Evolutionary conservation across 2,113 vertebrate genomes (phyloP), one percentile per base, ranked within the genome.

Genomic region (Cacatua alba): DNA sequence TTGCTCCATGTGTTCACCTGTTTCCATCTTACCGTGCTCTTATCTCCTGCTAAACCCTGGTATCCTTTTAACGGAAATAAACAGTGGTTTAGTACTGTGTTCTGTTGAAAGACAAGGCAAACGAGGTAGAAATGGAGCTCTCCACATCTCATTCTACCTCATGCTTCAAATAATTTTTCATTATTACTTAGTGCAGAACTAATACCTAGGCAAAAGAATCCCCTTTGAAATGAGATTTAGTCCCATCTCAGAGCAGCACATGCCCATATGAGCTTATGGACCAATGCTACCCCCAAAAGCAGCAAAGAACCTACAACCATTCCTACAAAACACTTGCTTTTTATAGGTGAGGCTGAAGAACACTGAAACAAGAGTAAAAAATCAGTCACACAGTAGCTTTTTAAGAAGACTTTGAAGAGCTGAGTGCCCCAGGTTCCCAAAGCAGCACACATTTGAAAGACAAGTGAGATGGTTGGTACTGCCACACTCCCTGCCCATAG

Each of bases 211-310:
- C 14, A 51, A 28, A 72, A 68, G 20, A 1, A 10, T 9, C 33
- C 26, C 17, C 43, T 35, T 11, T 25, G 18, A 68, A 63, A 21
- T 9, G 48, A 91, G 62, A 71, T 79, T 55, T 10, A 64, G 52
- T 41, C 26, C 44, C 14, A 44, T 2, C 48, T 39, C 7, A 68
- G 28, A 68, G 43, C 46, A 93, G 18, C 71, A 57, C 0, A 0
- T 60, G 60, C 31, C 11, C 23, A 26, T 9, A 7, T 5, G 31
- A 0, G 0, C 21, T 6, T n/a, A 28, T 1, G 13, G 20, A 33
- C 44, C 59, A 71, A 21, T 11, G 13, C 26, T 10, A 59, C 35
- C 67, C 24, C 18, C 71, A 59, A 67, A 70, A 75, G 35, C 11
- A 2, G 20, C n/a, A 33, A 77, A 84, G 33, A 17, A 70, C 5